Base-by-base conservation (phyloP, 1,140 invertebrate species). In the Bombus fervidus region DNA sequence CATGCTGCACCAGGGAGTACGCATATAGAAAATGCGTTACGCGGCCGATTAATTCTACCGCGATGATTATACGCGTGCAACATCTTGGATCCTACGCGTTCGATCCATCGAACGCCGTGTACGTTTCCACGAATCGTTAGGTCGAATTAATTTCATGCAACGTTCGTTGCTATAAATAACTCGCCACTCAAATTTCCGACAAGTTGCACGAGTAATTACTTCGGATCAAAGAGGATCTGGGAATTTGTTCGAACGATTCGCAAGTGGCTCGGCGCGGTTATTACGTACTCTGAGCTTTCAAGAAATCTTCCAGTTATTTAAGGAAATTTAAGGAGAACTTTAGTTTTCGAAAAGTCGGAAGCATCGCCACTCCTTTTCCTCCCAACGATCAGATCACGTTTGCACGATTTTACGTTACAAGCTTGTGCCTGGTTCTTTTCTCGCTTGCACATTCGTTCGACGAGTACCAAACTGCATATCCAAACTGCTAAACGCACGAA, bases 81-180 rank as follows among this genome's bases (percentile, higher is more conserved):
- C 37, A 8, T 78, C n/a, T 78, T 22, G 37, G 18, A 53, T 53
- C 18, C 39, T 71, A 79, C 37, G 64, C 34, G 3, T 31, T 28
- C 25, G 25, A 13, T 8, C 28, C 28, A 74, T 82, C 69, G 68
- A 66, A 43, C 68, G 25, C 25, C 28, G 9, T 13, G 10, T 9
- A 15, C 15, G 15, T 47, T 84, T 78, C 47, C 47, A 59, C 39
- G 75, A 59, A 71, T 59, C 75, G 15, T 43, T 43, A 41, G 41
- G 28, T 31, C 34, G 25, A 37, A 75, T 75, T 83, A 53, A 43
- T 78, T 78, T 43, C 9, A 57, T 47, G 18, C 80, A 28, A 22
- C n/a, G 22, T 9, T 66, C 81, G n/a, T 10, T 59, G n/a, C 47
- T 62, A 84, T 72, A 79, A 84, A 84, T 84, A 78, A 37, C 34